Evolutionary conservation across 2,797 vertebrate genomes (phyloP).

Genomic region (Sciaenops ocellatus): DNA sequence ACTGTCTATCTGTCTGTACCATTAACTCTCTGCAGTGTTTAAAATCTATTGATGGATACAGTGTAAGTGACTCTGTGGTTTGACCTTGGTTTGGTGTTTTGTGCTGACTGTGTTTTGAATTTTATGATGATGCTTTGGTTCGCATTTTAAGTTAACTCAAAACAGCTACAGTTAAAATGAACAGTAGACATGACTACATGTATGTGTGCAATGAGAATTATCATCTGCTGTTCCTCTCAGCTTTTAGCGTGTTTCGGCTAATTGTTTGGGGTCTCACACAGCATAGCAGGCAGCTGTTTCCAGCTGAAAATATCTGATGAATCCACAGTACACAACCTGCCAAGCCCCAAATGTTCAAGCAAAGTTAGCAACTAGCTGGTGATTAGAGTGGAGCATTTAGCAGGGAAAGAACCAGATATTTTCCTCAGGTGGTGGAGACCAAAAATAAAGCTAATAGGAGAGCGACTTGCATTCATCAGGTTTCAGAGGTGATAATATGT

Average conservation of each 20-base stretch:
- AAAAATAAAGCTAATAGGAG: neutral
- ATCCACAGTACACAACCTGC: neutral
- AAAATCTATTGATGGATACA: constrained; percentile 14
- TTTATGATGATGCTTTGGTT: neutral
- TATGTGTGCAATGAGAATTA: neutral
- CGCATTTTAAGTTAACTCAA: neutral
- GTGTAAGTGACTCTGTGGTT: neutral
- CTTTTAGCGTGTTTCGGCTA: neutral
- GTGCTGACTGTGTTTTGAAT: constrained; percentile 11
- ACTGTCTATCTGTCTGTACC: constrained; percentile 22
- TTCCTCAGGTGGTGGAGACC: neutral
- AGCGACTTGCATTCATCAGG: neutral
- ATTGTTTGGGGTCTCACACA: neutral
- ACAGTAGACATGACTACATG: neutral
- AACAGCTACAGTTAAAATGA: neutral
- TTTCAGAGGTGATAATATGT: neutral
- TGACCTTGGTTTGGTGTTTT: neutral
- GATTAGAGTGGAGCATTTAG: neutral
- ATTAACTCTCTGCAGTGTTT: constrained; percentile 18
- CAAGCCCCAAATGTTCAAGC: neutral
- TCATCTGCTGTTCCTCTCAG: neutral
- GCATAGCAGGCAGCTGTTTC: neutral
- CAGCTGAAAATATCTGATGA: neutral
- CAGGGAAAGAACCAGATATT: neutral
- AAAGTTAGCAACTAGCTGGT: neutral